phyloP scores from a whole-genome alignment of 2,113 vertebrate genomes.

The Anoplopoma fimbria region DNA sequence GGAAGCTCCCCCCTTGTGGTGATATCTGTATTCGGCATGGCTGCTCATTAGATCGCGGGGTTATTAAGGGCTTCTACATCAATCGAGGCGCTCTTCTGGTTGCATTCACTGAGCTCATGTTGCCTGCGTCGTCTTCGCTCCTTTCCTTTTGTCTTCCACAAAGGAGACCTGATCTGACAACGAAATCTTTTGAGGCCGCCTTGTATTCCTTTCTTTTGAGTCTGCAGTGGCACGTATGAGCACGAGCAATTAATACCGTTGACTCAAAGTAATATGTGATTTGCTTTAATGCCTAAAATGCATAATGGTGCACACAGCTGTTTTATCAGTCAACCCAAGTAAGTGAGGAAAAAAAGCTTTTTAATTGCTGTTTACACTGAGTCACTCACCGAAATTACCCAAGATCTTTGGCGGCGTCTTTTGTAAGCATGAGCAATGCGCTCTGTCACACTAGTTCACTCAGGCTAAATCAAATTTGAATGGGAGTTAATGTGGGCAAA shows the following conservation, averaged over 20 bases:
- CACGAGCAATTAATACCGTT: background rate
- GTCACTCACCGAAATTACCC: background rate
- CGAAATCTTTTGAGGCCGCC: slow-evolving; percentile 5
- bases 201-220: background rate
- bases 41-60: slow-evolving; percentile 69
- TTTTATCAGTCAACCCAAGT: slow-evolving; percentile 9
- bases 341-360: background rate
- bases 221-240: background rate
- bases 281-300: slow-evolving; percentile 17
- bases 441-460: slow-evolving; percentile 27
- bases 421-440: slow-evolving; percentile 10
- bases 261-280: background rate
- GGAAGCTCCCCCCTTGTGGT: slow-evolving; percentile 47
- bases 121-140: slow-evolving; percentile 21
- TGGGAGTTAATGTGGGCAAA: background rate
- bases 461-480: slow-evolving; percentile 27
- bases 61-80: slow-evolving; percentile 67
- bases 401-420: background rate
- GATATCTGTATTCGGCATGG: slow-evolving; percentile 51
- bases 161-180: slow-evolving; percentile 30
- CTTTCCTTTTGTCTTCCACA: slow-evolving; percentile 14
- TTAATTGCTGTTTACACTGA: slow-evolving; percentile 44
- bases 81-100: slow-evolving; percentile 49
- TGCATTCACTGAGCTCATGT: slow-evolving; percentile 33
- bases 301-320: background rate